Base-by-base conservation (phyloP, 1,140 invertebrate species). In the Hirudo medicinalis region DNA sequence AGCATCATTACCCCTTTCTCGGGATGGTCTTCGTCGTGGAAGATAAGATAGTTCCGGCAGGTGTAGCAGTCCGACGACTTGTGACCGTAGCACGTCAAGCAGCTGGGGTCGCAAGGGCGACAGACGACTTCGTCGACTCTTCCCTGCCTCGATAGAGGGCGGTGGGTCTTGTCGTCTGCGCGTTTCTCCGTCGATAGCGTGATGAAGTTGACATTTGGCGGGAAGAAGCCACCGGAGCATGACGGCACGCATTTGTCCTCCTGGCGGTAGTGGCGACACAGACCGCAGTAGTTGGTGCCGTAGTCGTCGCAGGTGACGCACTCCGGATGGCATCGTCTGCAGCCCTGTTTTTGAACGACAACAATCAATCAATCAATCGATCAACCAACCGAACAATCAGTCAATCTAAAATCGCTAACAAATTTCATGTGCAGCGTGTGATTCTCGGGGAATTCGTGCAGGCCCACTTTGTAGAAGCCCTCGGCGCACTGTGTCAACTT, bases 21-120 rank as follows among this genome's bases (percentile, higher is more conserved):
- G 19, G 22, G 19, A n/a, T 22, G 75, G 74, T 6, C 74, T 68
- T 55, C 74, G 68, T 77, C 84, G 17, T 85, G 77, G 74, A 89
- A 91, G 60, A 95, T 85, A 80, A 91, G 91, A 69, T 89, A 89
- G 78, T 92, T 92, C 75, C 89, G 84, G 77, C 94, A 97, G 72
- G 88, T 86, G 11, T 87, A 78, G 78, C 94, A 98, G 74, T 95
- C 86, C 54, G 86, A 86, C 0, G 87, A 82, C 0, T 86, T 86
- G 0, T 90, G 88, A 0, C 94, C 93, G 0, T 80, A 85, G 78
- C 94, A 98, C 0, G 84, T 78, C 0, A 90, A 89, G 80, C 94
- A 97, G 78, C 93, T 89, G 67, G 92, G 88, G 79, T 93, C 91
- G 78, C 92, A 96, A 77, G 92, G 90, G 76, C 94, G 90, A 0